Conservation (phyloP, 1,140 invertebrate species). For the Pseudomyrmex cubaensis region DNA sequence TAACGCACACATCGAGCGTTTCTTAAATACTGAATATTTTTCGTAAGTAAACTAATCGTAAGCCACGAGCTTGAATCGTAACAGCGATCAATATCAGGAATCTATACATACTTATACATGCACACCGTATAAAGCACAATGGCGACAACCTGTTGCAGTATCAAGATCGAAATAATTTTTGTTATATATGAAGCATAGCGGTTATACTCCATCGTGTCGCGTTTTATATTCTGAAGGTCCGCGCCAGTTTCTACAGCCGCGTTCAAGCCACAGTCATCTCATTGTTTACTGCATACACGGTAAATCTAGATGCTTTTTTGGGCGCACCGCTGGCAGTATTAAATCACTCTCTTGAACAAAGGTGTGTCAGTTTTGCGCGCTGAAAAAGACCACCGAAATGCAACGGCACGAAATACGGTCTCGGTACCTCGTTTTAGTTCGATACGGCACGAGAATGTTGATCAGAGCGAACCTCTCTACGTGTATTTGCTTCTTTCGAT, state of each 20-base stretch:
- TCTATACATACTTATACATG: slow-evolving; percentile 8
- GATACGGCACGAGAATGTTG: slow-evolving; percentile 33
- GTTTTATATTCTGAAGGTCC: slow-evolving; percentile 54
- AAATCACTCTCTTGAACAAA: slow-evolving; percentile 56
- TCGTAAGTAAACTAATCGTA: background rate
- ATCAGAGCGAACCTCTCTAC: background rate
- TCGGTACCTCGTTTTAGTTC: slow-evolving; percentile 25
- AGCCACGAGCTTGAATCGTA: background rate
- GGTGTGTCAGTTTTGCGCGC: slow-evolving; percentile 44
- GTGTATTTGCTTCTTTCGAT: background rate
- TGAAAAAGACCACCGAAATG: slow-evolving; percentile 41
- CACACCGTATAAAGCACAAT: slow-evolving; percentile 1
- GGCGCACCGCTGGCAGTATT: slow-evolving; percentile 26
- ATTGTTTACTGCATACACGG: slow-evolving; percentile 41
- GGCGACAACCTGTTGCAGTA: slow-evolving; percentile 71
- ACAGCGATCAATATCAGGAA: background rate
- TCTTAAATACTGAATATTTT: background rate
- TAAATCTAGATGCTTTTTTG: slow-evolving; percentile 45
- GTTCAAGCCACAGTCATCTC: slow-evolving; percentile 39
- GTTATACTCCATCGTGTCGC: slow-evolving; percentile 44
- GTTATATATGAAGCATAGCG: slow-evolving; percentile 15
- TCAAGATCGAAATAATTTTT: slow-evolving; percentile 69
- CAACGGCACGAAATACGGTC: slow-evolving; percentile 33
- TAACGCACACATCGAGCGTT: too few relatives aligned
- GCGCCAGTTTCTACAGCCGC: background rate